A percentile compares a stretch with the other conserved stretches of the same genome.
phyloP scores from a whole-genome alignment of 2,113 vertebrate genomes.

The Esox niger region DNA sequence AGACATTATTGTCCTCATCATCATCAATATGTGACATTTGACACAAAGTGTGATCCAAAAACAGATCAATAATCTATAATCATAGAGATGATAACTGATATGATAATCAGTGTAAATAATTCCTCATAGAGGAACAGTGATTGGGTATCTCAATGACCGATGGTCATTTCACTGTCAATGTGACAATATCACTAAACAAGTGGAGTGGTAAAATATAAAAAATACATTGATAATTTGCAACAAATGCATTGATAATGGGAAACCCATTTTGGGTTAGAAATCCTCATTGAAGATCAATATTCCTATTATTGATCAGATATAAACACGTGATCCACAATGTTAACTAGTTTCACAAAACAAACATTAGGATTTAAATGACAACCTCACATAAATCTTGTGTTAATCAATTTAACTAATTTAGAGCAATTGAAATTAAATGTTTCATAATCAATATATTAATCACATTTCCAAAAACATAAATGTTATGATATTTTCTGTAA shows the following conservation, averaged over 20 bases:
- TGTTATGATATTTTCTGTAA: too few species aligned
- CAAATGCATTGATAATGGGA: not conserved
- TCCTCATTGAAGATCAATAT: not conserved
- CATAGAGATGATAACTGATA: not conserved
- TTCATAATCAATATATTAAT: too few species aligned
- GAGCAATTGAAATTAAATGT: too few species aligned
- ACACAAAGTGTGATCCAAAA: not conserved
- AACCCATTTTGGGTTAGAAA: not conserved
- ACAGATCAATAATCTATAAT: not conserved
- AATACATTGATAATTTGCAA: slow-evolving; percentile 14
- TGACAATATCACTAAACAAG: too few species aligned
- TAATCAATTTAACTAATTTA: not conserved
- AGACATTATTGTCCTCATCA: too few species aligned
- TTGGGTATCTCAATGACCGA: too few species aligned
- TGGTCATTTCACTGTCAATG: too few species aligned
- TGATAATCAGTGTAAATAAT: not conserved
- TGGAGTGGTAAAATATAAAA: not conserved
- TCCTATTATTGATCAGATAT: not conserved
- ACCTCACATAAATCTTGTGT: not conserved
- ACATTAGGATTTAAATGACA: not conserved
- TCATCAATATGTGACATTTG: too few species aligned
- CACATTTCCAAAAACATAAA: too few species aligned
- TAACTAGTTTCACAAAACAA: not conserved
- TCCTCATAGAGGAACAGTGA: not conserved
- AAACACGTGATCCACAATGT: not conserved